These are phyloP conservation scores for Drosophila saltans DNA, from an alignment of 1,140 invertebrate species.

Conservation along the genomic window DNA sequence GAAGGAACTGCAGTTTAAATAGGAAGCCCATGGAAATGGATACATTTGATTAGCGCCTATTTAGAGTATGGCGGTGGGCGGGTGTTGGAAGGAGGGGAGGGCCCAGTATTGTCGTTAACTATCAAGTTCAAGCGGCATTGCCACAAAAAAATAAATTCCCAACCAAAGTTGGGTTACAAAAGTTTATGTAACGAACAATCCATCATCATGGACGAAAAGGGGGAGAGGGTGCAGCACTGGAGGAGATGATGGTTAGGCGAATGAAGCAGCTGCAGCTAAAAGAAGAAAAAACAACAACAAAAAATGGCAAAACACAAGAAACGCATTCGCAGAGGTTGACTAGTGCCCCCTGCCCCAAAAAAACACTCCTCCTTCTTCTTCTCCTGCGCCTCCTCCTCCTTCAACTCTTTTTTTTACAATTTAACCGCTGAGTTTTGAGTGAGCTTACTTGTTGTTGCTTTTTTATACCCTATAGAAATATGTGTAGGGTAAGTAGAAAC, in stretches of 20 bases:
- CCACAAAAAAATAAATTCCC: background rate
- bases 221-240: background rate
- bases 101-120: background rate
- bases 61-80: background rate
- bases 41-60: constrained; percentile 57
- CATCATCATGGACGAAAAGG: constrained; percentile 8
- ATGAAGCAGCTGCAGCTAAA: constrained; percentile 12
- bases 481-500: background rate
- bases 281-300: constrained; percentile 9
- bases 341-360: constrained; percentile 18
- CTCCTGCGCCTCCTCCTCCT: background rate
- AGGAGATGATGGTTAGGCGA: background rate
- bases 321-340: constrained; percentile 65
- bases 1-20: constrained; percentile 64
- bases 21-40: constrained; percentile 31
- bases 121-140: constrained; percentile 8
- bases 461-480: constrained; percentile 23
- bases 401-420: constrained; percentile 23
- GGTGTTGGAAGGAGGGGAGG: background rate
- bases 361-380: constrained; percentile 12
- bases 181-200: constrained; percentile 13
- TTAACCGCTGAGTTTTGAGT: constrained; percentile 39
- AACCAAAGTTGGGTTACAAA: background rate
- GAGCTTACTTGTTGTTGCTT: constrained; percentile 24
- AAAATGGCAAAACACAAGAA: constrained; percentile 65